A percentile compares a stretch with the other conserved stretches of the same genome.
phyloP scores from a whole-genome alignment of 2,797 vertebrate species.

The Lithobates sylvaticus region DNA sequence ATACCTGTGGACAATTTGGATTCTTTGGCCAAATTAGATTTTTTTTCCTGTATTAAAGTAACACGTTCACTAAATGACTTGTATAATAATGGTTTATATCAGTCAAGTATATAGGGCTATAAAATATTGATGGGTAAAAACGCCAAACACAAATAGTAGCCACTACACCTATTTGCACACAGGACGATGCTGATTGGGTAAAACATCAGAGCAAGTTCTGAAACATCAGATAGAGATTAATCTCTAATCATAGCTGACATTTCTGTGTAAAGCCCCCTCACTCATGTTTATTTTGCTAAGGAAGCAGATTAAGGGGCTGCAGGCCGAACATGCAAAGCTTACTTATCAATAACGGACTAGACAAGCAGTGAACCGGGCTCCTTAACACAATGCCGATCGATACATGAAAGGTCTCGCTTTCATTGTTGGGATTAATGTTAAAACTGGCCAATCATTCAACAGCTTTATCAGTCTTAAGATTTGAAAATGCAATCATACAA shows the following conservation, averaged over 20 bases:
- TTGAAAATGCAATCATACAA: not conserved
- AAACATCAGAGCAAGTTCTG: constrained; percentile 25
- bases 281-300: constrained; percentile 44
- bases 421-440: constrained; percentile 29
- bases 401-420: constrained; percentile 43
- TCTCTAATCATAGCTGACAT: constrained; percentile 54
- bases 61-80: no score
- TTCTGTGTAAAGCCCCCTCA: constrained; percentile 20
- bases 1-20: no score
- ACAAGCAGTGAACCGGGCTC: constrained; percentile 3
- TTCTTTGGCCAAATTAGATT: no score
- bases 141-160: not conserved
- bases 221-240: constrained; percentile 10
- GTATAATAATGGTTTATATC: no score
- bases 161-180: not conserved
- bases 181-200: not conserved
- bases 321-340: constrained; percentile 31
- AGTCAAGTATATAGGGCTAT: no score
- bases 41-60: no score
- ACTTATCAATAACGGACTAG: constrained; percentile 47
- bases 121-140: no score
- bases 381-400: constrained; percentile 41
- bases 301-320: constrained; percentile 43
- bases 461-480: not conserved
- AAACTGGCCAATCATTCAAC: not conserved